Base-by-base conservation (phyloP, 2,888 invertebrate genomes). In the Diaperis boleti region DNA sequence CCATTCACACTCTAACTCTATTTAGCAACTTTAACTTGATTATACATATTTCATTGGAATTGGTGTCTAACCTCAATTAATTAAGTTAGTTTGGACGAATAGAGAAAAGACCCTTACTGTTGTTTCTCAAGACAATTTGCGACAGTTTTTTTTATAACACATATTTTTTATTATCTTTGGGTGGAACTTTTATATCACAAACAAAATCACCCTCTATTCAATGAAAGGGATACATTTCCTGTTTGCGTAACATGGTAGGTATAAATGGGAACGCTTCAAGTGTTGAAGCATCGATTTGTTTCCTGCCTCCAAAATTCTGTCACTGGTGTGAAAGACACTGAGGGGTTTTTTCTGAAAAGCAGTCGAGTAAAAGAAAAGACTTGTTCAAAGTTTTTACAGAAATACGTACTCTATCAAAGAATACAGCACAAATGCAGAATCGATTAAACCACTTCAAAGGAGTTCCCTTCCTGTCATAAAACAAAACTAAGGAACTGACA, bases 341-440 rank as follows among this genome's bases (percentile, higher is more conserved):
- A n/a, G n/a, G n/a, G n/a, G n/a, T n/a, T n/a, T n/a, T n/a, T 54
- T 18, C 20, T 39, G 52, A 42, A 20, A 39, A 54, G 29, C 10
- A 35, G 14, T 11, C 33, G 10, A 52, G 17, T 33, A 26, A 15
- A 6, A 29, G 20, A 41, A 26, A 13, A 15, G 35, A 10, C 35
- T 50, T 37, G 15, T 35, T 20, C 10, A 17, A 14, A 10, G 18
- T 37, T 50, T 35, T 13, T 18, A 11, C 31, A 15, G 39, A 54
- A 54, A 20, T 18, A 15, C 31, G 26, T 54, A n/a, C n/a, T n/a
- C n/a, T n/a, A 42, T 42, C 45, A 56, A 45, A 57, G 56, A 45
- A 57, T 35, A 57, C 44, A 33, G 45, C 33, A 45, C 33, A 44
- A 59, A 59, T 59, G 59, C 10, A 11, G 49, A 57, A 59, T 59